A percentile compares a stretch with the other conserved stretches of the same genome.
These are phyloP conservation scores for Dicaeum eximium DNA, from an alignment of 2,113 vertebrate species.

Conservation along the genomic window DNA sequence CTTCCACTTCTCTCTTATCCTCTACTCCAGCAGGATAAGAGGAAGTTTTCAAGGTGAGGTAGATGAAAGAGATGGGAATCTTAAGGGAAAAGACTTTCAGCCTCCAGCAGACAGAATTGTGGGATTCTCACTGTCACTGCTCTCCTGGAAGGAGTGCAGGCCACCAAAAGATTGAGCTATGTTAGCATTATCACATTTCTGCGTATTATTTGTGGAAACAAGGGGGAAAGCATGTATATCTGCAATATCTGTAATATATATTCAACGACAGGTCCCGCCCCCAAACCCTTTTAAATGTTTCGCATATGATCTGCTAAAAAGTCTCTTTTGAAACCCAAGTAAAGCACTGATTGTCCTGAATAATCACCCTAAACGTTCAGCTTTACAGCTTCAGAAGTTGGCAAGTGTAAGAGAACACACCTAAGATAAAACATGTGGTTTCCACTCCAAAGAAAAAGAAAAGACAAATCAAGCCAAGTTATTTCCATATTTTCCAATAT, in stretches of 20 bases:
- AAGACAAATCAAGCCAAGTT: not conserved
- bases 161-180: not conserved
- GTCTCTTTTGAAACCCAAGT: not conserved
- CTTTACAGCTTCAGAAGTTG: not conserved
- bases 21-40: not conserved
- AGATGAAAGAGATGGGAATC: not conserved
- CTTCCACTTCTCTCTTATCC: not conserved
- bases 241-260: not conserved
- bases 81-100: not conserved
- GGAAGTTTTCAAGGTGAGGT: not conserved
- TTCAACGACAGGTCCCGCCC: not conserved
- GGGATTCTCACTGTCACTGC: not conserved
- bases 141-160: not conserved
- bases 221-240: not conserved
- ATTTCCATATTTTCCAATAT: slow-evolving; percentile 4
- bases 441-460: not conserved
- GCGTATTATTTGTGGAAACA: not conserved
- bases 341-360: not conserved
- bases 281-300: not conserved
- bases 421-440: not conserved
- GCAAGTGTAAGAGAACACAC: not conserved
- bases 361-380: not conserved
- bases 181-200: not conserved
- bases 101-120: not conserved
- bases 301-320: not conserved